Evolutionary conservation across 2,113 vertebrate species (phyloP).

Genomic region (Alces alces): DNA sequence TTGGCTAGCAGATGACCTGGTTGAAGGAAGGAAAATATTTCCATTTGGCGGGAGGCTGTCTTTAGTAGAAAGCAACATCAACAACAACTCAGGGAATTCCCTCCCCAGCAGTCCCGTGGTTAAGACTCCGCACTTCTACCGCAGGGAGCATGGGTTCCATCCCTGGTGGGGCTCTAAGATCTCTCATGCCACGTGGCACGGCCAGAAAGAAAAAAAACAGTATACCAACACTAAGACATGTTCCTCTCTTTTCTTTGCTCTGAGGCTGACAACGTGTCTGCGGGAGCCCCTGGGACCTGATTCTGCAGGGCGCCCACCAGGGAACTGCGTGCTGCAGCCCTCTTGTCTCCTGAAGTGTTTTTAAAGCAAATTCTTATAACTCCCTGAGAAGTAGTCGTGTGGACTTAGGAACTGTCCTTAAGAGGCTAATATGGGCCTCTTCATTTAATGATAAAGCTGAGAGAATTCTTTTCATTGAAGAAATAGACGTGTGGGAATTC

Average conservation of each 20-base stretch:
- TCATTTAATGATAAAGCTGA: neutral
- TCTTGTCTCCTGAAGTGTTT: neutral
- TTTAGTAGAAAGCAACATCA: neutral
- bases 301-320: neutral
- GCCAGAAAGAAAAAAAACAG: neutral
- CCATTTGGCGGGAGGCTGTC: neutral
- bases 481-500: neutral
- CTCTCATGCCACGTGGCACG: neutral
- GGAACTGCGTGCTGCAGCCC: neutral
- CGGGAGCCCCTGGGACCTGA: neutral
- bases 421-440: neutral
- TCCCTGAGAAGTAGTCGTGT: neutral
- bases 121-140: neutral
- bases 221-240: neutral
- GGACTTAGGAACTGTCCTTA: neutral
- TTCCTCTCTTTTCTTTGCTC: neutral
- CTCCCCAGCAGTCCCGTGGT: neutral
- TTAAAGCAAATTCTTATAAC: neutral
- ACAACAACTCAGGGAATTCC: neutral
- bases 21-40: conserved; percentile 20
- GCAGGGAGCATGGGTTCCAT: neutral
- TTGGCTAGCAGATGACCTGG: neutral
- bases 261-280: too few species aligned
- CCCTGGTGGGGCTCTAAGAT: neutral
- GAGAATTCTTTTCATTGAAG: neutral